Percentiles rank a stretch among this genome's conserved stretches.
phyloP scores from a whole-genome alignment of 2,113 vertebrate genomes.

The Microcebus lehilahytsara region DNA sequence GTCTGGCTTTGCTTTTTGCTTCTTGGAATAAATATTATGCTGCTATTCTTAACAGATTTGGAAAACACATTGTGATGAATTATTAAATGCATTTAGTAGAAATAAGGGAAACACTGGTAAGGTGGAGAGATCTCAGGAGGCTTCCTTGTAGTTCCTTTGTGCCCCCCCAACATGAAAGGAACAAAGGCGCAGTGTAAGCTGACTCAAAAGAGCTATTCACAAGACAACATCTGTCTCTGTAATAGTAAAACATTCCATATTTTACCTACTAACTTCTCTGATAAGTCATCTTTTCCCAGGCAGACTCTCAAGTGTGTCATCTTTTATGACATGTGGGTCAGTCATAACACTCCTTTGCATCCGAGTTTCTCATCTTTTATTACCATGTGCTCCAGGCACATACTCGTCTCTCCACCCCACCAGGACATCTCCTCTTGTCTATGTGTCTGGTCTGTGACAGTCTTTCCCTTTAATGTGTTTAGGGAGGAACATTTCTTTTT shows the following conservation, averaged over 20 bases:
- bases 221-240: constrained; percentile 30
- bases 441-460: constrained; percentile 50
- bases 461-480: constrained; percentile 43
- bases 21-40: constrained; percentile 25
- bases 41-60: constrained; percentile 22
- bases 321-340: constrained; percentile 48
- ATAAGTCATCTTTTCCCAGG: background rate
- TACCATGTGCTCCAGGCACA: background rate
- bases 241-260: background rate
- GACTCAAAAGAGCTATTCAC: constrained; percentile 38
- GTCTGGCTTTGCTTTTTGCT: background rate
- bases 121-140: background rate
- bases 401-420: background rate
- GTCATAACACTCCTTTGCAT: background rate
- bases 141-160: background rate
- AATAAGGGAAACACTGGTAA: background rate
- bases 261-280: constrained; percentile 28
- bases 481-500: constrained; percentile 21
- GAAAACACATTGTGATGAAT: constrained; percentile 40
- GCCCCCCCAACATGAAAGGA: background rate
- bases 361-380: background rate
- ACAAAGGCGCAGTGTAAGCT: background rate
- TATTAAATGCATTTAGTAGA: constrained; percentile 23
- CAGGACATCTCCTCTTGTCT: constrained; percentile 20
- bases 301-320: constrained; percentile 45